Conservation (phyloP, 2,113 vertebrate species). For the Colaptes auratus region DNA sequence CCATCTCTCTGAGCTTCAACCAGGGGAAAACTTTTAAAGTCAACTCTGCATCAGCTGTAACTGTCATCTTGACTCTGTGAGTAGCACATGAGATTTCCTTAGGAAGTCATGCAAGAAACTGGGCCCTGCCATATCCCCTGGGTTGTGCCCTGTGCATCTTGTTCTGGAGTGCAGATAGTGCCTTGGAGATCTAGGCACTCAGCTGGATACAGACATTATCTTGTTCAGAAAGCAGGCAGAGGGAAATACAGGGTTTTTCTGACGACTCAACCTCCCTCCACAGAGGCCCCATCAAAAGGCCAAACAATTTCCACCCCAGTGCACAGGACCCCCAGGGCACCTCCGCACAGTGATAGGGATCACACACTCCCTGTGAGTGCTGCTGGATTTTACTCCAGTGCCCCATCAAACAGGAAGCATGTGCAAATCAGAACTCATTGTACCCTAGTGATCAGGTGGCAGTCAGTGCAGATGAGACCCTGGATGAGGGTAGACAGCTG, state of each 20-base stretch:
- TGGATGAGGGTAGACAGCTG: not conserved
- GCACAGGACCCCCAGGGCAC: not conserved
- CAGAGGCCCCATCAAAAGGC: not conserved
- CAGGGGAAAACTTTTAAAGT: not conserved
- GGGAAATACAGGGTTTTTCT: not conserved
- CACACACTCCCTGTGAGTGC: not conserved
- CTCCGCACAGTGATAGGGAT: rapidly evolving
- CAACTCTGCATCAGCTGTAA: not conserved
- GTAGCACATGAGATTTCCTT: not conserved
- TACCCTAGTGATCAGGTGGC: not conserved
- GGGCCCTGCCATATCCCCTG: rapidly evolving
- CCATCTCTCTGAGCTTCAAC: not conserved
- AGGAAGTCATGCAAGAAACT: not conserved
- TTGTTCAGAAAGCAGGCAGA: not conserved
- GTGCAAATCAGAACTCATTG: rapidly evolving
- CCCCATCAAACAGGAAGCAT: rapidly evolving
- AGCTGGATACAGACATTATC: not conserved
- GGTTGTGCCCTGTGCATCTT: rapidly evolving
- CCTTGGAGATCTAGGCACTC: not conserved
- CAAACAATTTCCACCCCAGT: not conserved
- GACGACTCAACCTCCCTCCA: not conserved
- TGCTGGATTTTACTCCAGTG: not conserved
- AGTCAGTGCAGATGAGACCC: no score
- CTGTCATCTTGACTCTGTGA: not conserved
- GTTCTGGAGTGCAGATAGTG: not conserved